These are phyloP conservation scores for Lepidurus apus DNA, from an alignment of 1,140 invertebrate species.

Conservation along the genomic window DNA sequence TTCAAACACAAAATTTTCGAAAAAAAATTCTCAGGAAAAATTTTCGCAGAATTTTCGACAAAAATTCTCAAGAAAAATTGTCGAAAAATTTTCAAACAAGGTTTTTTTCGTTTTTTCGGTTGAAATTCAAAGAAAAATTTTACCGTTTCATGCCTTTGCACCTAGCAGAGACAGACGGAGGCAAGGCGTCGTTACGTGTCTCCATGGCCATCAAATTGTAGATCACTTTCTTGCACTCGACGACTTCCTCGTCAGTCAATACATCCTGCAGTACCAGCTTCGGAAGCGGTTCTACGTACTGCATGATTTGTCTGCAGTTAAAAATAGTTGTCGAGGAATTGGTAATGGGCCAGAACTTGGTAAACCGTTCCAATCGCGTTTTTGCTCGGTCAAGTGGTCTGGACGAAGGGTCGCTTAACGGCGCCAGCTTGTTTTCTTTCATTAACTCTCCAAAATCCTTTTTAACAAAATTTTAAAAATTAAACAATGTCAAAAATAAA, in stretches of 20 bases:
- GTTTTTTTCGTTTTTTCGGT: no score
- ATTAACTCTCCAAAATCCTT: constrained; percentile 88
- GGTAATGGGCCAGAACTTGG: constrained; percentile 88
- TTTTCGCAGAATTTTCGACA: no score
- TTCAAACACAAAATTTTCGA: background rate
- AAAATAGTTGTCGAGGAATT: constrained; percentile 85
- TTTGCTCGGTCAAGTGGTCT: constrained; percentile 56
- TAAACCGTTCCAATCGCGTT: constrained; percentile 64
- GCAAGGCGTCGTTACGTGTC: constrained; percentile 72
- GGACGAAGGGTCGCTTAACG: constrained; percentile 41
- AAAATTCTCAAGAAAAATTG: background rate
- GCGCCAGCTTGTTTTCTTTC: constrained; percentile 72
- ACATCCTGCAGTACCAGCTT: constrained; percentile 73
- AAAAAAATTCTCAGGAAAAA: background rate
- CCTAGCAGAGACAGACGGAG: constrained; percentile 39
- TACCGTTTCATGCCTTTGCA: constrained; percentile 25
- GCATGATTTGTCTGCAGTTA: constrained; percentile 71
- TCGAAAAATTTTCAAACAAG: background rate
- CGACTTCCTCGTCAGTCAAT: constrained; percentile 74
- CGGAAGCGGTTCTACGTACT: constrained; percentile 60
- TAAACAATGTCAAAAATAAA: no score
- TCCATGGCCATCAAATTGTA: constrained; percentile 75
- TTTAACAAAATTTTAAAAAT: constrained; percentile 40
- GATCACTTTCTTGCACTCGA: constrained; percentile 82
- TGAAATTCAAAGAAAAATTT: constrained; percentile 24